Evolutionary conservation across 2,113 vertebrate species (phyloP), one percentile per base, ranked within the genome.

Genomic region (Prochilodus magdalenae): DNA sequence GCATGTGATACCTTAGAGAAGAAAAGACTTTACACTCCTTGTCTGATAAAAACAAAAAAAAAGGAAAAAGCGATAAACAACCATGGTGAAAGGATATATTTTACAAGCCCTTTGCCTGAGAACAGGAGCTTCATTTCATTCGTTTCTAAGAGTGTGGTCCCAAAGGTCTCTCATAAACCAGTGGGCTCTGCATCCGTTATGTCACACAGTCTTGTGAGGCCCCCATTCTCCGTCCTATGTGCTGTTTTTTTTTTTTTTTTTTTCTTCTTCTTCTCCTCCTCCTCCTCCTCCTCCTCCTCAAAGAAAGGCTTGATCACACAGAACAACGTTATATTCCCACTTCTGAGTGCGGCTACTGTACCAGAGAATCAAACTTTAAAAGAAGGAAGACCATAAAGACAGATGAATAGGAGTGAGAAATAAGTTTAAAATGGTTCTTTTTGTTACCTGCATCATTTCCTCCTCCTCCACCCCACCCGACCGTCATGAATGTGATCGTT

Each of bases 21-120:
- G 94, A 93, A 94, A 93, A 95, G 87, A 91, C 89, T 75, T 73
- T 91, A 92, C 94, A 96, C 96, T 95, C 93, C 93, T 96, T 92
- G 93, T 89, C 92, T 94, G 70, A 44, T n/a, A n/a, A n/a, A n/a
- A n/a, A n/a, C n/a, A n/a, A n/a, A n/a, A n/a, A 86, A 74, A 83
- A 66, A 67, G 40, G 44, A 33, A 76, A 29, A 74, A 70, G 57
- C 27, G 79, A 82, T 79, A 83, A 83, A 72, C 62, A 83, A 15
- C 55, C 57, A 20, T 55, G 77, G 65, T 83, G 51, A 78, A 79
- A 71, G 70, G 72, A 87, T 87, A 60, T 73, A 83, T 83, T 65
- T 76, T 59, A 55, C 83, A 77, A 80, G 62, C 36, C 29, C n/a
- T 83, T 71, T 62, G 55, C 53, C 67, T 77, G 47, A 80, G 78